A percentile compares a stretch with the other conserved stretches of the same genome.
Evolutionary conservation across 2,888 invertebrate genomes (phyloP).

Genomic region (Mystacides longicornis): DNA sequence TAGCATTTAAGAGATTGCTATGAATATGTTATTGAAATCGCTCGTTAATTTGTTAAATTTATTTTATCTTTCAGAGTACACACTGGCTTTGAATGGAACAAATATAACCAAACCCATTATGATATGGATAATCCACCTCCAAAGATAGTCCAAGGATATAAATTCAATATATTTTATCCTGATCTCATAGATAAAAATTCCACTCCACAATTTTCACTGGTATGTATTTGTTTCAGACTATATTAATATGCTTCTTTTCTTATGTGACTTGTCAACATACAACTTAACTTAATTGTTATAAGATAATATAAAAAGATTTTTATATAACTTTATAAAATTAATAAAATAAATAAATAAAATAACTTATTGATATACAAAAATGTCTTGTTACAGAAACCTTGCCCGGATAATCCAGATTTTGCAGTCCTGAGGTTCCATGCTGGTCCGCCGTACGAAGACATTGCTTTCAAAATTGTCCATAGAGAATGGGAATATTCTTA

Average conservation of each 20-base stretch:
- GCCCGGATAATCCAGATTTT: conserved; percentile 90
- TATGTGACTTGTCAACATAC: not conserved
- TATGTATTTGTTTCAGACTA: conserved; percentile 40
- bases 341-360: not conserved
- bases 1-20: no score
- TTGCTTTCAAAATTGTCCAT: conserved; percentile 97
- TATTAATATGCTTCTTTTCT: not conserved
- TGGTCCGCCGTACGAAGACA: conserved; percentile 99
- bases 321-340: not conserved
- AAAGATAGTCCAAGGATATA: conserved; percentile 99
- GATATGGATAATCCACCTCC: conserved; percentile 99
- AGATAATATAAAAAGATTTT: not conserved
- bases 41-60: not conserved
- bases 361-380: not conserved
- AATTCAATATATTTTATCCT: conserved; percentile 99
- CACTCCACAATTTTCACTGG: conserved; percentile 90
- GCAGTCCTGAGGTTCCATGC: conserved; percentile 90
- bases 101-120: conserved; percentile 99
- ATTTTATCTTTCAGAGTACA: conserved; percentile 56
- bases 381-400: conserved; percentile 62
- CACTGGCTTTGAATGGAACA: conserved; percentile 99
- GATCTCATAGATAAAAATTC: conserved; percentile 91
- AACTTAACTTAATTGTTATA: not conserved
- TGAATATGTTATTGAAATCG: not conserved
- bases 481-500: conserved; percentile 99